Evolutionary conservation across 2,888 invertebrate species (phyloP).

Genomic region (Synanthedon formicaeformis): DNA sequence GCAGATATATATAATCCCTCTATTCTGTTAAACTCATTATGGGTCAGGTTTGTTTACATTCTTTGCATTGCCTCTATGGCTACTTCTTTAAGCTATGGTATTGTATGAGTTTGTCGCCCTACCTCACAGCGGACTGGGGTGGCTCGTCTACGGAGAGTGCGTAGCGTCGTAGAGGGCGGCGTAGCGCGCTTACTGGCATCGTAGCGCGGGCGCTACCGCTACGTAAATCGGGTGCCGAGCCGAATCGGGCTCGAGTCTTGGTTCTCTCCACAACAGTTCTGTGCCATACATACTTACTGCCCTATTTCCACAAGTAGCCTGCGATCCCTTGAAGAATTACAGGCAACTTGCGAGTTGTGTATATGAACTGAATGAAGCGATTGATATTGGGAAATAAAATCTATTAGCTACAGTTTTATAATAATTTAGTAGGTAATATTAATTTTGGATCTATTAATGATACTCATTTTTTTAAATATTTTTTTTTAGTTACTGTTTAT

Average conservation of each 20-base stretch:
- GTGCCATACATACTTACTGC: conserved; percentile 37
- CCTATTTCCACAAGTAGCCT: conserved; percentile 17
- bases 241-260: conserved; percentile 57
- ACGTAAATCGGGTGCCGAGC: conserved; percentile 72
- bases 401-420: background rate
- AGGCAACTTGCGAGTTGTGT: conserved; percentile 6
- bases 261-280: conserved; percentile 36
- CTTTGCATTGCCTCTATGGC: background rate
- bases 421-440: conserved; percentile 1
- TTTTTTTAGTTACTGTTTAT: too few species aligned
- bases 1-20: too few species aligned
- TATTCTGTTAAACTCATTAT: too few species aligned
- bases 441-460: too few species aligned
- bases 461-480: too few species aligned
- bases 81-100: background rate
- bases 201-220: conserved; percentile 43
- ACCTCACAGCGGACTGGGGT: conserved; percentile 61
- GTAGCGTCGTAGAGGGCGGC: conserved; percentile 77
- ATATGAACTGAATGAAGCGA: background rate
- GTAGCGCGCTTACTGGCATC: conserved; percentile 45
- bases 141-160: conserved; percentile 87
- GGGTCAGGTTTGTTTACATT: too few species aligned
- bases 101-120: conserved; percentile 8
- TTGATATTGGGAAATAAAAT: background rate
- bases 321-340: conserved; percentile 9